Evolutionary conservation across 2,797 vertebrate genomes (phyloP), one percentile per base, ranked within the genome.

Genomic region (Spea hammondii): DNA sequence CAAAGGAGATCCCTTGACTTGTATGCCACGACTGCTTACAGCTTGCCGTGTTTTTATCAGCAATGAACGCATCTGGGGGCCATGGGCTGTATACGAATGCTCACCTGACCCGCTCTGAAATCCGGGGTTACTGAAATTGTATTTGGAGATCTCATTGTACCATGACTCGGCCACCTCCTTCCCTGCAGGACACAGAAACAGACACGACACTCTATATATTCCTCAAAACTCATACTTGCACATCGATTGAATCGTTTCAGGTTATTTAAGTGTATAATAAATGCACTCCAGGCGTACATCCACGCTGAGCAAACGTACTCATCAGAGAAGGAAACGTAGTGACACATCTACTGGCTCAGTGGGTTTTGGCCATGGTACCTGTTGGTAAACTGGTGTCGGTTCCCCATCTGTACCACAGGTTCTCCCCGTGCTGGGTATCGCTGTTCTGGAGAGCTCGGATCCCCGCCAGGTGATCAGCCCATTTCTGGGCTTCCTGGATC

Each of bases 61-160:
- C 32, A 32, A 32, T 32, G 32, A 32, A 3, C 32, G 32, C 32
- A 32, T 32, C 32, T 2, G 32, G 32, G 32, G 1, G 32, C 32
- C 32, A 32, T n/a, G 45, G n/a, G 11, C 45, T 32, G 57, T 8
- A 10, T 73, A 6, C 45, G 5, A 48, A 17, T 53, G 44, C 79
- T 59, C 83, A 89, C 88, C 88, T 83, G 85, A 68, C 66, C 85
- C 87, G n/a, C 55, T 85, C 47, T 86, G 85, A 83, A 83, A 87
- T 3, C 84, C 83, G 2, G 87, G 86, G 14, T 44, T 77, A 44
- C 68, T 79, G 79, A 88, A 88, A 47, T 84, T 83, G 57, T 88
- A 89, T 67, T 87, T 88, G 4, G 74, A 45, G 51, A 72, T 85
- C 74, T 87, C 87, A 57, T 87, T 83, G 77, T 89, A 89, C 88